Evolutionary conservation across 2,888 invertebrate genomes (phyloP), one percentile per base, ranked within the genome.

Genomic region (Cheilosia pagana): DNA sequence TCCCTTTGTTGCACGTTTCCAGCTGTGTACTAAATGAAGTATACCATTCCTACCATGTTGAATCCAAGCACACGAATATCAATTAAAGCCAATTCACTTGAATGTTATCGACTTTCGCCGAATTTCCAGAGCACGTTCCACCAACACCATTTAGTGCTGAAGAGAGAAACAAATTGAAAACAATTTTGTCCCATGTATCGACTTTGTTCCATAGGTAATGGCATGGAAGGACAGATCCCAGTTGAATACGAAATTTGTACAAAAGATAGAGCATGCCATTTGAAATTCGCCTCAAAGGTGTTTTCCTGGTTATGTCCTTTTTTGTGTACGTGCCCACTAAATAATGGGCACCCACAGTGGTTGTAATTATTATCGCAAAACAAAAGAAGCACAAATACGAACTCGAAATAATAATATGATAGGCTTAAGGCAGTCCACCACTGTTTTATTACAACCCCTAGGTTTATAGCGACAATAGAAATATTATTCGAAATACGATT

Each of bases 121-220:
- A 16, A 43, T 43, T 43, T 16, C 6, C 16, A 43, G 16, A 43
- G 6, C 43, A 43, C 43, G 43, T 43, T n/a, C 16, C 43, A 16
- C 14, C n/a, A n/a, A n/a, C 43, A 43, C 43, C n/a, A 43, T 16
- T 14, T 7, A 43, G 6, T 5, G 16, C 41, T 41, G 14, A 6
- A 41, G n/a, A 41, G n/a, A 43, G 16, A 41, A 43, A 14, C 35
- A 35, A 39, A 57, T 57, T 39, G 43, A 43, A 43, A 43, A n/a
- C 43, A 43, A 43, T 43, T 43, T 35, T 12, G 35, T 35, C 14
- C 5, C 16, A 43, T 43, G 5, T 7, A n/a, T 43, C 14, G 43
- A 43, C 16, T 7, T 43, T 43, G 43, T 43, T 43, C 43, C 43
- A 12, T 16, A 43, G 28, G 2, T 28, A 8, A 41, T 6, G 5